Percentiles rank a stretch among this genome's conserved stretches.
These are phyloP conservation scores for Odontothrips loti DNA, from an alignment of 2,888 invertebrate genomes.

Conservation along the genomic window DNA sequence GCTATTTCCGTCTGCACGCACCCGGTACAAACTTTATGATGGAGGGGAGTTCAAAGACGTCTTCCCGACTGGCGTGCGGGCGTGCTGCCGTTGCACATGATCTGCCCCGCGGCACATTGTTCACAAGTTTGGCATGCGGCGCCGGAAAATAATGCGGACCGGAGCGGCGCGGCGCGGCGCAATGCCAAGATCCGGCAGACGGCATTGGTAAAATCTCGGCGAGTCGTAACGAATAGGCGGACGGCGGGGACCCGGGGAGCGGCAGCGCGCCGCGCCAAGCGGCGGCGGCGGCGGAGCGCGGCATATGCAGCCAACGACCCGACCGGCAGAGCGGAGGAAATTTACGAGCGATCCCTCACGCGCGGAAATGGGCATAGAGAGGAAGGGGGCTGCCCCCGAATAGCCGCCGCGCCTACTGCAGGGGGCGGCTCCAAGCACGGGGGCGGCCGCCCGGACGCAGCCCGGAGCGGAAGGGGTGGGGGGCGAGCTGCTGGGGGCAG, in stretches of 20 bases:
- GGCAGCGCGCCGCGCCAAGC: background rate
- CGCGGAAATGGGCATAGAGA: too few relatives aligned
- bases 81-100: too few relatives aligned
- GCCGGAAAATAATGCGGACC: background rate
- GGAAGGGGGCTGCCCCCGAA: too few relatives aligned
- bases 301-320: slow-evolving; percentile 19
- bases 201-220: background rate
- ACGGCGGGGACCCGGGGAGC: too few relatives aligned
- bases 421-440: too few relatives aligned
- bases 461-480: background rate
- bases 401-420: too few relatives aligned
- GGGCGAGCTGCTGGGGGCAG: background rate
- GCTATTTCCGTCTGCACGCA: too few relatives aligned
- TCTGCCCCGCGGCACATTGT: background rate
- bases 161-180: background rate
- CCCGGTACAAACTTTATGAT: too few relatives aligned
- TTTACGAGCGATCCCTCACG: slow-evolving; percentile 17
- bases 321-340: background rate
- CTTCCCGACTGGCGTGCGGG: too few relatives aligned
- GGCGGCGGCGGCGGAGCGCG: background rate
- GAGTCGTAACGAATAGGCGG: too few relatives aligned
- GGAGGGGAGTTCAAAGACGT: too few relatives aligned
- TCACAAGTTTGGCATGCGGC: background rate
- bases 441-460: background rate
- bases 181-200: background rate